Evolutionary conservation across 1,140 invertebrate species (phyloP), one percentile per base, ranked within the genome.

Genomic region (Mizuhopecten yessoensis): DNA sequence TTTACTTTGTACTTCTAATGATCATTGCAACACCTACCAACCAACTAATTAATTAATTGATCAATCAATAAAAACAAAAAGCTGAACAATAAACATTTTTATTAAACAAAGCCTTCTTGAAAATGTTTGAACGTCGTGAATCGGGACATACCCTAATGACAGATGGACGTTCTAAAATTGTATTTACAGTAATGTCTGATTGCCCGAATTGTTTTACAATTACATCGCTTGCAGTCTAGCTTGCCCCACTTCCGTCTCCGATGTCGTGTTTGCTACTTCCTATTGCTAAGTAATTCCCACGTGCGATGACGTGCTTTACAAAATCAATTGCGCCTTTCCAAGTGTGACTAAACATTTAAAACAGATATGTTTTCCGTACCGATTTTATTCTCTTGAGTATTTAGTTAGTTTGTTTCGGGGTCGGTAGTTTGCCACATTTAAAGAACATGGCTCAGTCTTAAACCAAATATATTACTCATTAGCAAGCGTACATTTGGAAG

Each of bases 371-470:
- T 75, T 75, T 75, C 57, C 17, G 57, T 75, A 29, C 57, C 57
- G 11, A n/a, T n/a, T 11, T 5, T 29, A 57, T 75, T 75, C 57
- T 17, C n/a, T n/a, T 29, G 57, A 17, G 57, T n/a, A 75, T 75
- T 75, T 75, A 75, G 9, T 7, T 75, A 75, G 57, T 75, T 75
- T 75, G 5, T 75, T 75, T 45, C 17, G 17, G n/a, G 57, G 57
- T 75, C 57, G 57, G 57, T 75, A 29, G 57, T 75, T 75, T 75
- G 57, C 23, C 57, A 75, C 57, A 75, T 75, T 75, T 75, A 75
- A 75, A 75, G 57, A 75, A 75, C 57, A 75, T 29, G 57, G n/a
- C 29, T n/a, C 11, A 29, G 57, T 75, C 57, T 75, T 75, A 75
- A 75, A 75, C 57, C n/a, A n/a, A 29, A 29, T 75, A 23, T 75